These are phyloP conservation scores for Cacoxenus indagator DNA, from an alignment of 2,888 invertebrate species.

Conservation along the genomic window DNA sequence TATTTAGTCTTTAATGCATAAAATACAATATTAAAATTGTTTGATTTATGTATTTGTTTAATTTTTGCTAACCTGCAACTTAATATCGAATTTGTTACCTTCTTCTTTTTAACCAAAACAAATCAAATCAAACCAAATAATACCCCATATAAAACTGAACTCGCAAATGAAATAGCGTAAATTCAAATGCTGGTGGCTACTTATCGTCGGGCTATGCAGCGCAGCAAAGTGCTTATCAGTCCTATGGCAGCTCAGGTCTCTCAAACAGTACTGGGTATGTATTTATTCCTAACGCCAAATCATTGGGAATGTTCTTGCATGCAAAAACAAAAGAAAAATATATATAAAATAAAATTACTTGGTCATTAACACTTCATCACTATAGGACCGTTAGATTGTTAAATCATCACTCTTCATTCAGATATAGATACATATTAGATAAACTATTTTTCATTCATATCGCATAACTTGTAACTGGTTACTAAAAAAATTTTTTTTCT, in stretches of 20 bases:
- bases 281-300: slow-evolving; percentile 23
- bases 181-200: slow-evolving; percentile 71
- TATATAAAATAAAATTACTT: too few relatives aligned
- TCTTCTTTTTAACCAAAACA: slow-evolving; percentile 22
- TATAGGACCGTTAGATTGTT: too few relatives aligned
- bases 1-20: background rate
- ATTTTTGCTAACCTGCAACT: slow-evolving; percentile 11
- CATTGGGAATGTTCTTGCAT: background rate
- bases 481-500: too few relatives aligned
- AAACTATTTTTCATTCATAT: too few relatives aligned
- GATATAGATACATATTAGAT: too few relatives aligned
- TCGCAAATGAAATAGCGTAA: slow-evolving; percentile 58
- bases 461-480: too few relatives aligned
- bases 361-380: too few relatives aligned
- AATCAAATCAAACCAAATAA: slow-evolving; percentile 11
- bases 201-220: slow-evolving; percentile 70
- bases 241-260: slow-evolving; percentile 70
- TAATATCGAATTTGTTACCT: slow-evolving; percentile 33
- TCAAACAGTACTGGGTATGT: slow-evolving; percentile 71
- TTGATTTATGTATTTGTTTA: slow-evolving; percentile 11
- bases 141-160: slow-evolving; percentile 21
- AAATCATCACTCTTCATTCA: too few relatives aligned
- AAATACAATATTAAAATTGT: slow-evolving; percentile 16
- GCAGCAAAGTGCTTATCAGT: slow-evolving; percentile 71
- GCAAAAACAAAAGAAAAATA: too few relatives aligned